Evolutionary conservation across 1,140 invertebrate genomes (phyloP), one percentile per base, ranked within the genome.

Genomic region (Leptinotarsa defecta): DNA sequence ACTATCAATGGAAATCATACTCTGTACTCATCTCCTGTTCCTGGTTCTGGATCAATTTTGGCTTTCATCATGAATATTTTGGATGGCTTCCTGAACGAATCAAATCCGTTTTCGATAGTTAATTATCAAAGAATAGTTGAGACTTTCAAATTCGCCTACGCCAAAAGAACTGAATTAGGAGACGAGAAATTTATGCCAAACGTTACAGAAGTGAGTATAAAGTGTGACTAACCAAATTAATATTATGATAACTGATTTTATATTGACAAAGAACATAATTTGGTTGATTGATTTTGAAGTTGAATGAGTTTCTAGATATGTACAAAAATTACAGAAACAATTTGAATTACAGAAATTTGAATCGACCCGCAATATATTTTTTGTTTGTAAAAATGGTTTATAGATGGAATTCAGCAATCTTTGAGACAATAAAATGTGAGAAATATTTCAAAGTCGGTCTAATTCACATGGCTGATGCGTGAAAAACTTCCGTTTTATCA

Each of bases 71-170:
- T 98, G 67, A 95, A 95, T 80, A 88, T 98, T 48, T 86, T 99
- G 79, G 89, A 93, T 71, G 88, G 87, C 0, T 88, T 91, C 77
- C 79, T 91, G 6, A 85, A 88, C 74, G 78, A 78, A 20, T n/a
- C 15, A 2, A 78, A 84, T 48, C 77, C 83, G 3, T 61, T 74
- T 48, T 71, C 83, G 1, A 75, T 85, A 8, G 82, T 83, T 17
- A 85, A 86, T 78, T 91, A 90, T 88, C 96, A 98, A 78, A 90
- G 94, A 57, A 90, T 98, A 27, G 87, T 95, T 2, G 96, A 99
- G 87, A 91, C 94, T 1, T 96, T 98, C 83, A 99, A 99, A 86
- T 98, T 94, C 89, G 95, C 92, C 15, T 99, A 96, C 85, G 97
- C 95, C 0, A 91, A 90, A 79, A 88, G 97, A 75, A 95, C 94